Evolutionary conservation across 92 coral and sea anemone genomes (phyloP), one percentile per base, ranked within the genome.

Genomic region (Palythoa grandiflora): DNA sequence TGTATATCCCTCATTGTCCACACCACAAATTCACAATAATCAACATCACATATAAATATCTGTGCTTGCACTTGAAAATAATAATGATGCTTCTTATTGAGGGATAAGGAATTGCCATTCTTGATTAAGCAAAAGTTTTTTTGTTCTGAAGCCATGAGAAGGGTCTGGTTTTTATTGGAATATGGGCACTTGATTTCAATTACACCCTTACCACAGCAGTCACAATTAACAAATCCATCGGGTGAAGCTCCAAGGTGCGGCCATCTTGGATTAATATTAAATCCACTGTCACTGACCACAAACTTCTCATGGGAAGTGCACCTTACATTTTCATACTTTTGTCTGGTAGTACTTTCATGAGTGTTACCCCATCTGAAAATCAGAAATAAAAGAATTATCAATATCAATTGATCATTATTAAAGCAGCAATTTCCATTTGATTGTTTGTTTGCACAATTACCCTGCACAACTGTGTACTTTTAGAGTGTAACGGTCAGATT

Each of bases 31-130:
- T 86, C 92, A 79, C 92, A 90, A 54, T 85, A 90, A 12, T 90
- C 87, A 36, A 61, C 61, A 54, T 72, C 90, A 36, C 15, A 37
- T 35, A 90, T 72, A 37, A 86, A 90, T 13, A 90, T 70, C 44
- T 86, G 89, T 15, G 84, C 90, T 40, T 86, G 71, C 20, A 92
- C 92, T 83, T 92, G 93, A 52, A 72, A 92, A 73, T 77, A 92
- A 71, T 89, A 92, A 28, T 85, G 91, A 89, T 89, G 94, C 2
- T 17, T 79, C 48, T 87, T 87, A 87, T 85, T 68, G 39, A 89
- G 75, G 17, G 87, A 39, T 20, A 79, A 28, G 17, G 47, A 68
- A 73, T 35, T 61, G 15, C 73, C 79, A 36, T 72, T 48, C n/a
- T 54, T 54, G 12, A 21, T 80, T 72, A 92, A 75, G 74, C 92